These are phyloP conservation scores for Vanacampus margaritifer DNA, from an alignment of 2,113 vertebrate species.

Conservation along the genomic window DNA sequence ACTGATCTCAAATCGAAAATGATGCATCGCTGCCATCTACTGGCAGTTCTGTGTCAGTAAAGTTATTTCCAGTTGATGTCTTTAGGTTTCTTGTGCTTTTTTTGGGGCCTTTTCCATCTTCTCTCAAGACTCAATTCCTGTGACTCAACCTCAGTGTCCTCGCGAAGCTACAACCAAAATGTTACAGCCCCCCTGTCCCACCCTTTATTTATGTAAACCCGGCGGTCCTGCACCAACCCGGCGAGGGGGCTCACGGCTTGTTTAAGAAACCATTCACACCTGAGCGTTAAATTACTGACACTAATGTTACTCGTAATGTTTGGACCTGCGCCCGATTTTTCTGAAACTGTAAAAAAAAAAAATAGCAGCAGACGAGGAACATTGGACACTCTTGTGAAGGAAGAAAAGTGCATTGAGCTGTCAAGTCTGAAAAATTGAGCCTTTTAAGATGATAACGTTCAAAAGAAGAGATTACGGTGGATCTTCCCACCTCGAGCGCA, in stretches of 20 bases:
- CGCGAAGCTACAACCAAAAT: conserved; percentile 63
- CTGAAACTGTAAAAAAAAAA: conserved; percentile 37
- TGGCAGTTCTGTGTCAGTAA: too few species aligned
- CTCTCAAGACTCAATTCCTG: conserved; percentile 40
- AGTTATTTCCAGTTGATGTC: too few species aligned
- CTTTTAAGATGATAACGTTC: neutral
- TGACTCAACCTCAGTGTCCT: conserved; percentile 40
- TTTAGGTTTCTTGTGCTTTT: neutral
- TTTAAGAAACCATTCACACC: conserved; percentile 78
- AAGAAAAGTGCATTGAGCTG: neutral
- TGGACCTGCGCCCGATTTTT: conserved; percentile 59
- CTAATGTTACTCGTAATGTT: conserved; percentile 72
- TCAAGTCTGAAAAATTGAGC: neutral
- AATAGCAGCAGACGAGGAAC: conserved; percentile 34
- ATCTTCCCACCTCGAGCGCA: neutral
- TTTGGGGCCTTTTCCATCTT: conserved; percentile 20
- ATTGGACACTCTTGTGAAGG: conserved; percentile 29
- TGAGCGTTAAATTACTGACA: conserved; percentile 78
- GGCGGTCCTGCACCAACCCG: conserved; percentile 41
- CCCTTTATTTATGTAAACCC: conserved; percentile 72
- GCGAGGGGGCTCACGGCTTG: conserved; percentile 64
- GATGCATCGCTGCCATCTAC: too few species aligned
- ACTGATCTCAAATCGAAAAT: too few species aligned
- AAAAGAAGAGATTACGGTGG: neutral
- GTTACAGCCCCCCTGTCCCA: conserved; percentile 38